Evolutionary conservation across 2,113 vertebrate species (phyloP).

Genomic region (Oncorhynchus kisutch): DNA sequence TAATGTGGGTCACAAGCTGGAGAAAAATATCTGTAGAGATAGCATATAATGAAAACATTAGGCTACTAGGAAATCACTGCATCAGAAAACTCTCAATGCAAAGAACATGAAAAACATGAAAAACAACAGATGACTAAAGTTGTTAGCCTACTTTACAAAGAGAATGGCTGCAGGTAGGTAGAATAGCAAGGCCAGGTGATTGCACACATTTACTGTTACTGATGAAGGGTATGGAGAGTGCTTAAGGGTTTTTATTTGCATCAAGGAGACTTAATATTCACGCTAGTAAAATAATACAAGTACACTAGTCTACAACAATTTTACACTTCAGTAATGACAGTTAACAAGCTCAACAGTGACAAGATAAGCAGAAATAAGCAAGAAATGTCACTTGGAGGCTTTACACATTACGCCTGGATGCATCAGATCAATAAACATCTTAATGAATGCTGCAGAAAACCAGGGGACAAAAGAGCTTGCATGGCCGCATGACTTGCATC

Average conservation of each 20-base stretch:
- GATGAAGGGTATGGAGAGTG: no score
- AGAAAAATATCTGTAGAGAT: not conserved
- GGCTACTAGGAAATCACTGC: not conserved
- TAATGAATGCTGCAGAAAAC: slow-evolving; percentile 1
- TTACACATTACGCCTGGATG: not conserved
- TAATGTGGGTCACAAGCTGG: slow-evolving; percentile 34
- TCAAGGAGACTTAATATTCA: no score
- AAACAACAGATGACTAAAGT: not conserved
- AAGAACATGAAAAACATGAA: not conserved
- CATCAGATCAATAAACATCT: slow-evolving; percentile 11
- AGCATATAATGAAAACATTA: not conserved
- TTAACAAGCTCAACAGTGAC: not conserved
- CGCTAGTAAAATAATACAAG: no score
- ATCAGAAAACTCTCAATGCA: not conserved
- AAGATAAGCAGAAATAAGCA: not conserved
- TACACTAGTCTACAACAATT: no score
- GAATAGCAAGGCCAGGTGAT: no score
- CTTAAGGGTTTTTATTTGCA: no score
- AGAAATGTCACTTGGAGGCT: not conserved
- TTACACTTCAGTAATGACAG: no score
- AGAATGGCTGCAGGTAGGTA: no score
- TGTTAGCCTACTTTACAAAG: not conserved
- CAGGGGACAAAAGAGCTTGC: not conserved
- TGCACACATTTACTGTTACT: no score
- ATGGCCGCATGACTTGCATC: no score